A percentile compares a stretch with the other conserved stretches of the same genome.
Evolutionary conservation across 1,140 invertebrate genomes (phyloP).

Genomic region (Bathynomus jamesi): DNA sequence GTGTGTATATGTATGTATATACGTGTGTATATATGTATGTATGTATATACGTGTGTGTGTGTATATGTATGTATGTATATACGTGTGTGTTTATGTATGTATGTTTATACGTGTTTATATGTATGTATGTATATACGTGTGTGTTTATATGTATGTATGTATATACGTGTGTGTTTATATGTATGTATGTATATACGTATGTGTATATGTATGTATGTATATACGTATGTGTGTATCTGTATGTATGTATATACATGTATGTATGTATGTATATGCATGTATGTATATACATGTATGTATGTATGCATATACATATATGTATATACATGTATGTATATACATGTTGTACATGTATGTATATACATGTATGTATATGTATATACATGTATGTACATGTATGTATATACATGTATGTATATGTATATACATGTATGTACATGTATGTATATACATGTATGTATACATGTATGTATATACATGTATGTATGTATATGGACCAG

Average conservation of each 20-base stretch:
- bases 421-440: neutral
- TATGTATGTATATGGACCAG: constrained; percentile 34
- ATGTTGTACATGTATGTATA: neutral
- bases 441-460: neutral
- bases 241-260: neutral
- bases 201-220: neutral
- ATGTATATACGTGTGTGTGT: neutral
- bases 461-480: neutral
- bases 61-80: neutral
- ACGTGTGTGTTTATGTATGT: neutral
- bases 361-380: neutral
- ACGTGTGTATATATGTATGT: constrained; percentile 6
- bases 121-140: neutral
- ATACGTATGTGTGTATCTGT: neutral
- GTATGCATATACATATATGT: neutral
- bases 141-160: constrained; percentile 1
- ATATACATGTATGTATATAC: neutral
- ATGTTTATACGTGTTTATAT: neutral
- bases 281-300: neutral
- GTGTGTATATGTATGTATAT: constrained; percentile 7
- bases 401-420: neutral
- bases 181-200: constrained; percentile 2
- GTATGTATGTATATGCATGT: neutral
- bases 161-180: constrained; percentile 3
- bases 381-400: neutral